Evolutionary conservation across 1,140 invertebrate genomes (phyloP).

Genomic region (Calephelis nemesis): DNA sequence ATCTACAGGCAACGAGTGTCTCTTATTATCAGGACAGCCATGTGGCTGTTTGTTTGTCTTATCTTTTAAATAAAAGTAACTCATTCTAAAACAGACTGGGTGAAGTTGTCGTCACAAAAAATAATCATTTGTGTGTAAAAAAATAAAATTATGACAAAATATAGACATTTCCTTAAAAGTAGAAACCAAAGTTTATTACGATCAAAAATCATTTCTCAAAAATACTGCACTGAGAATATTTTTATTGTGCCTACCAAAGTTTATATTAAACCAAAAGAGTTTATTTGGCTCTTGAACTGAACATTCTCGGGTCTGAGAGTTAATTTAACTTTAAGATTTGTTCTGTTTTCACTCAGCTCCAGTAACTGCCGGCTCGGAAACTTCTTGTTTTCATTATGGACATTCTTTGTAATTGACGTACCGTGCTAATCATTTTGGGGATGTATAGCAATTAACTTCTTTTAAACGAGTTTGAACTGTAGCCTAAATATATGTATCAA

Average conservation of each 20-base stretch:
- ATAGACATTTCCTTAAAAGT: no score
- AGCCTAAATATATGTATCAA: neutral
- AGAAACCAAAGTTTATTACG: neutral
- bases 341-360: constrained; percentile 42
- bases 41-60: no score
- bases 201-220: constrained; percentile 9
- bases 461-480: neutral
- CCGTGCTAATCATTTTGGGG: constrained; percentile 4
- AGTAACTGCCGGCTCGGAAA: constrained; percentile 36
- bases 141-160: no score
- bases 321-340: constrained; percentile 59
- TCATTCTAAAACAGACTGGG: no score
- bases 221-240: neutral
- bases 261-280: constrained; percentile 9
- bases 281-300: constrained; percentile 25
- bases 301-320: constrained; percentile 39
- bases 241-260: constrained; percentile 3
- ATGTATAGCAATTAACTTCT: neutral
- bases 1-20: no score
- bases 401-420: constrained; percentile 28
- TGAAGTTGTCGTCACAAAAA: no score
- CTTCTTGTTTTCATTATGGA: constrained; percentile 37
- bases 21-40: no score
- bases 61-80: no score
- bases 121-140: no score